phyloP scores from a whole-genome alignment of 2,113 vertebrate species.

The Pelusios castaneus region DNA sequence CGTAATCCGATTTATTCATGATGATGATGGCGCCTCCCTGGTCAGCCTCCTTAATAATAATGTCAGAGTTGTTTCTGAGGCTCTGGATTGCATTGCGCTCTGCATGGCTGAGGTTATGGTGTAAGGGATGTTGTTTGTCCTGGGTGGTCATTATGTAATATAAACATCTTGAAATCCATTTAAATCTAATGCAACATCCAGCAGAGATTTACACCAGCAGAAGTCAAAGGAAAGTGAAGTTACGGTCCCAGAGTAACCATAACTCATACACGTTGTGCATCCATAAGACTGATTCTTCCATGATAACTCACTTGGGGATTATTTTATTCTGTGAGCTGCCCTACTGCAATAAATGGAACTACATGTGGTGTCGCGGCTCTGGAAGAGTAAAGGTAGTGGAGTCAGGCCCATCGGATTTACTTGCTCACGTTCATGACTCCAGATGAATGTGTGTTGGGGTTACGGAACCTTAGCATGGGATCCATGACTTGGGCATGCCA shows the following conservation, averaged over 20 bases:
- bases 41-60: too few species aligned
- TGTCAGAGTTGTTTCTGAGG: too few species aligned
- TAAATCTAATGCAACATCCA: background rate
- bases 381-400: accelerated
- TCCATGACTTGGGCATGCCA: accelerated
- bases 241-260: background rate
- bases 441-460: accelerated
- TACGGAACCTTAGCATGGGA: background rate
- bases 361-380: background rate
- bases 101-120: too few species aligned
- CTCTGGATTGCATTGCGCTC: too few species aligned
- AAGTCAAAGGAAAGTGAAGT: background rate
- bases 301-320: too few species aligned
- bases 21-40: too few species aligned
- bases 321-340: background rate
- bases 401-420: background rate
- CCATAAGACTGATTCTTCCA: background rate
- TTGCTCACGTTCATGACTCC: background rate
- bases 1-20: too few species aligned
- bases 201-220: accelerated
- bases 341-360: background rate
- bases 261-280: background rate
- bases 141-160: accelerated
- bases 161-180: background rate
- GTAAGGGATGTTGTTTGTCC: too few species aligned